These are phyloP conservation scores for Salarias fasciatus DNA, from an alignment of 2,797 vertebrate genomes.

Conservation along the genomic window DNA sequence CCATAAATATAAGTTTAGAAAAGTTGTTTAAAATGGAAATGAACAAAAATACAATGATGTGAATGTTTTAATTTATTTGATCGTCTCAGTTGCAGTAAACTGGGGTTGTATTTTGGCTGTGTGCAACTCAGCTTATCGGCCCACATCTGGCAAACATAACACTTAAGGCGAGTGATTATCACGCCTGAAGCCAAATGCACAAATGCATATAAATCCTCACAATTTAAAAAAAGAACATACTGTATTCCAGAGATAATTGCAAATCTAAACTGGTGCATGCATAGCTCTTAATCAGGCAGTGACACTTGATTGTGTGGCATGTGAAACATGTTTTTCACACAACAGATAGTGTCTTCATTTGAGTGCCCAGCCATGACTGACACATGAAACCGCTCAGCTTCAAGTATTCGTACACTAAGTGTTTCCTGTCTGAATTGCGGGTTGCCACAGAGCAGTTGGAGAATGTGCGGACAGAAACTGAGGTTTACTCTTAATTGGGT, in stretches of 20 bases:
- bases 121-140: not conserved
- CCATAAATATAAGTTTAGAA: no score
- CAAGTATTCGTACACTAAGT: slow-evolving; percentile 49
- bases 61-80: not conserved
- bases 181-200: not conserved
- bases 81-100: no score
- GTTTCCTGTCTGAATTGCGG: slow-evolving; percentile 66
- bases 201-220: not conserved
- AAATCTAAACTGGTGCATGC: not conserved
- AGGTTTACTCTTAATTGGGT: slow-evolving; percentile 74
- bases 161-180: not conserved
- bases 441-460: slow-evolving; percentile 62
- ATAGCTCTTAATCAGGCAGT: not conserved
- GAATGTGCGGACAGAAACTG: slow-evolving; percentile 70
- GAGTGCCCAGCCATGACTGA: slow-evolving; percentile 19
- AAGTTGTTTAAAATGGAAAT: no score
- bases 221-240: not conserved
- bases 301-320: not conserved
- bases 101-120: not conserved
- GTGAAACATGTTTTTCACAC: slow-evolving; percentile 24
- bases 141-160: slow-evolving; percentile 30
- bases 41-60: no score
- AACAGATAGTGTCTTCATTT: slow-evolving; percentile 25
- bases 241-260: not conserved
- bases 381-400: slow-evolving; percentile 38